Evolutionary conservation across 1,140 invertebrate species (phyloP), one percentile per base, ranked within the genome.

Genomic region (Drosophila guanche): DNA sequence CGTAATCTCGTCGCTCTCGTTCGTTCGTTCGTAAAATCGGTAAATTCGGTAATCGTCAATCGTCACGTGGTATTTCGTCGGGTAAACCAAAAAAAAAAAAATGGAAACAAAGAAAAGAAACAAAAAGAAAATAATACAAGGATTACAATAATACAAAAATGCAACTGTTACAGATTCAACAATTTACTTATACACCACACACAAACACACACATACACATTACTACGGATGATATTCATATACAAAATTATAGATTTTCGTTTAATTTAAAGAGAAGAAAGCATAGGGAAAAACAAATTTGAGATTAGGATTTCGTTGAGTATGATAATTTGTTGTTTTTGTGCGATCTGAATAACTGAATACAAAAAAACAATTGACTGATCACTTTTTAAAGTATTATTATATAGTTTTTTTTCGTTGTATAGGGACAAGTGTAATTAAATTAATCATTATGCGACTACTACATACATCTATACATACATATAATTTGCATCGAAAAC

Each of bases 1-100:
- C 90, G 90, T 85, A 80, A 55, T 75, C 59, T 90, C 89, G 89
- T 85, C 89, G 89, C 79, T 90, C 89, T 90, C 89, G 89, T 90
- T 85, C 85, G 83, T 84, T 79, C 75, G 74, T 78, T 75, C 74
- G 61, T 56, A 67, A 37, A 37, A 68, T 78, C 69, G 69, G 16
- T 37, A 51, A 10, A 20, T 20, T 51, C 48, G 50, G 29, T 33
- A 37, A 37, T 37, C 33, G 33, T 37, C 43, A 55, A 20, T 65
- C 51, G 69, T 57, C 40, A 73, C 69, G 70, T 76, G 71, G 60
- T 59, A 67, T 63, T 47, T 71, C 76, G 75, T 88, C 83, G 83
- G 76, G 83, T 79, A 73, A 77, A 63, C 12, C 10, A 61, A 60
- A 60, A n/a, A 7, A 10, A 5, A 16, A 20, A 12, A 63, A 62